Conservation (phyloP, 2,888 invertebrate genomes). For the Athalia cordata region DNA sequence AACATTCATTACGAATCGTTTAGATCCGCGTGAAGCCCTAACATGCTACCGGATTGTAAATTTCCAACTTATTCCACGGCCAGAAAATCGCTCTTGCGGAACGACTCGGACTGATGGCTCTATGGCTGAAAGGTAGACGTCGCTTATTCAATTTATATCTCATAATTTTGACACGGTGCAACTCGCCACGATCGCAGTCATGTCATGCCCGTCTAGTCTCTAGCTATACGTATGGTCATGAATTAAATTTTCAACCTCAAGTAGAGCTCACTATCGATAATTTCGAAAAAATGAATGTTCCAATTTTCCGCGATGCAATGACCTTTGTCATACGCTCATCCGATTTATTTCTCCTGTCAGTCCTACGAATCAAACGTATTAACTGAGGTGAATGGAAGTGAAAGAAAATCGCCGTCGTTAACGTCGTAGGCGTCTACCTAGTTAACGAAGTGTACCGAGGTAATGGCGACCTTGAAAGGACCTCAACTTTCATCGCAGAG, state of each 20-base stretch:
- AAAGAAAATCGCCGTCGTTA: too few relatives aligned
- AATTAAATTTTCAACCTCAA: too few relatives aligned
- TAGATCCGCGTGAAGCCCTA: constrained; percentile 16
- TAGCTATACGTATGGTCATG: too few relatives aligned
- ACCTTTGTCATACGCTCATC: too few relatives aligned
- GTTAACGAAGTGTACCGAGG: neutral
- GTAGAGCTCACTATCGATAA: too few relatives aligned
- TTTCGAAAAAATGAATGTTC: too few relatives aligned
- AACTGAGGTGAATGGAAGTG: too few relatives aligned
- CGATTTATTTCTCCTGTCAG: too few relatives aligned
- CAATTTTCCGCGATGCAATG: too few relatives aligned
- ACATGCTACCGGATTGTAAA: constrained; percentile 32
- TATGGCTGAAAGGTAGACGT: constrained; percentile 6
- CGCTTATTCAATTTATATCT: constrained; percentile 33
- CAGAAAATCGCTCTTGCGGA: constrained; percentile 10
- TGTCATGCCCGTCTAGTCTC: neutral
- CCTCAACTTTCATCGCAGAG: neutral
- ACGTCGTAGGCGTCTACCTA: neutral
- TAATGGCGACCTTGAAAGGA: neutral
- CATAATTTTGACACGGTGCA: constrained; percentile 31
- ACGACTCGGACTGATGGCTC: constrained; percentile 14
- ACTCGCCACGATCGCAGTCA: constrained; percentile 28
- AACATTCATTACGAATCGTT: constrained; percentile 55
- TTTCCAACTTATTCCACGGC: constrained; percentile 3
- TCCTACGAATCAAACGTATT: too few relatives aligned